Percentiles rank a stretch among this genome's conserved stretches.
Conservation (phyloP, 2,113 vertebrate genomes). For the Zosterops borbonicus region DNA sequence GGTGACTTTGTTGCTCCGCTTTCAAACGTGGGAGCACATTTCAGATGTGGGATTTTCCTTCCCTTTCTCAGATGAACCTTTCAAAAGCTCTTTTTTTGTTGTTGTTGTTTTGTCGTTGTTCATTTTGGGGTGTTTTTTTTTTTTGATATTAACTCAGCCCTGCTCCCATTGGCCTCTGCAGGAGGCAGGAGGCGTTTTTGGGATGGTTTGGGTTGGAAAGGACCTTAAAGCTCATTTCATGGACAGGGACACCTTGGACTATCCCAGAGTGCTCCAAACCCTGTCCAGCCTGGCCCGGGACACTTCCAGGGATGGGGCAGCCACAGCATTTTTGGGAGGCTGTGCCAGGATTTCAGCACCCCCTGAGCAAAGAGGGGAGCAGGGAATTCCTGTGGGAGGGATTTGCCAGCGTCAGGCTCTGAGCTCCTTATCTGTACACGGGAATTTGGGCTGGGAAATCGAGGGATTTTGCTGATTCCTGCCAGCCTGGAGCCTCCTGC, state of each 20-base stretch:
- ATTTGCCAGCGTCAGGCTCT: background rate
- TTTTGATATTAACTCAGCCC: background rate
- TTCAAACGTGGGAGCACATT: background rate
- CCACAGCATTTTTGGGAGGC: background rate
- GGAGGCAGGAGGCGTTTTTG: background rate
- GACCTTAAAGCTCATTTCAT: background rate
- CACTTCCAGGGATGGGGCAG: background rate
- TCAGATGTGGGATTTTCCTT: background rate
- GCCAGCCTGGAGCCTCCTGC: background rate
- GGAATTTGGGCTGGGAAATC: background rate
- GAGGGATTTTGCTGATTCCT: background rate
- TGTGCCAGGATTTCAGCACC: background rate
- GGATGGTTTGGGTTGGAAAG: background rate
- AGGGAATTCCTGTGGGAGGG: background rate
- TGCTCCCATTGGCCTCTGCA: background rate
- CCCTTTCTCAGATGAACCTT: background rate
- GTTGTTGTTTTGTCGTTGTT: background rate
- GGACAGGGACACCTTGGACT: background rate
- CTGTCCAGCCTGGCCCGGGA: rapidly evolving
- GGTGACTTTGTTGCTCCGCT: background rate
- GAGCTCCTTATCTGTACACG: background rate
- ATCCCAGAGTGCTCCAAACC: background rate
- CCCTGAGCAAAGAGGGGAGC: background rate
- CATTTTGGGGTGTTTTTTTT: no score
- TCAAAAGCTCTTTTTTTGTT: background rate